Evolutionary conservation across 2,888 invertebrate genomes (phyloP), one percentile per base, ranked within the genome.

Genomic region (Agrochola macilenta): DNA sequence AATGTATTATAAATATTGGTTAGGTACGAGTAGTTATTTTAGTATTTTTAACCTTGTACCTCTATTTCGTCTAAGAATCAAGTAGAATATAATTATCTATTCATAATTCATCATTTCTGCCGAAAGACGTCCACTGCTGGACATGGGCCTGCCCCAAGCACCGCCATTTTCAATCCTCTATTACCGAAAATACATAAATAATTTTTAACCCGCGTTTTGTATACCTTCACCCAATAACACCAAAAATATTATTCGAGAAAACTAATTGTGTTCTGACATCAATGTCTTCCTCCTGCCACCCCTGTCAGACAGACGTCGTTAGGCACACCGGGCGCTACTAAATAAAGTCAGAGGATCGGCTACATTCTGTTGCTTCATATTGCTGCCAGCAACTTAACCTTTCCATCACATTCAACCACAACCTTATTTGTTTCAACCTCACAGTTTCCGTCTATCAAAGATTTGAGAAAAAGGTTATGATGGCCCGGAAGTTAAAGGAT

Each of bases 241-340:
- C n/a, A n/a, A 43, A 17, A 5, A 43, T 64, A 64, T 64, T 0
- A 17, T 43, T 30, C 0, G 0, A 23, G 2, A 49, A 23, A 39
- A 20, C 20, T 60, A 26, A 4, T 39, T 46, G 54, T 63, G 17
- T 17, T 61, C 20, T 26, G 0, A 49, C 35, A 61, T 14, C 23
- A 43, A 49, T 64, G 57, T 17, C 23, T 35, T 2, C 0, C 7
- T 1, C 57, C 35, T 63, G 82, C 7, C 85, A 87, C n/a, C 87
- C 88, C 88, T 88, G 68, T 7, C 12, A 70, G 68, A 72, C 73
- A 79, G 78, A 77, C 79, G 54, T 89, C 89, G 89, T 89, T 89
- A 89, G 71, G 63, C 81, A 74, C 89, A 89, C 87, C 89, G 82
- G 89, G 83, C 74, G 89, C 85, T 82, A 72, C 76, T 89, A 88